Conservation (phyloP, 2,797 vertebrate genomes). For the Sphenodon punctatus region DNA sequence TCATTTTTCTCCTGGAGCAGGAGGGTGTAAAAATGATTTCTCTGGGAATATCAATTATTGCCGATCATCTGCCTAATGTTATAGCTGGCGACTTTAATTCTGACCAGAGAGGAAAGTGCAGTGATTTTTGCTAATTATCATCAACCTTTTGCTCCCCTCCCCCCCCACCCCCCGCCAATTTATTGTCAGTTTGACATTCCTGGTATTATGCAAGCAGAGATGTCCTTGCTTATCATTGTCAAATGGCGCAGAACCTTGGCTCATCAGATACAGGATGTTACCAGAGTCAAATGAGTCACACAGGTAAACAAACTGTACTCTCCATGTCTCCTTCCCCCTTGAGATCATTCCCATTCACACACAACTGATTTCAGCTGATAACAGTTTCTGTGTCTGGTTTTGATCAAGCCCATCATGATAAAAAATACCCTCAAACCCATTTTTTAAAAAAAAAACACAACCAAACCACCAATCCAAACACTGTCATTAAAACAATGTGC, state of each 20-base stretch:
- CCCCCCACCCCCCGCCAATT: accelerated
- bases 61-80: not conserved
- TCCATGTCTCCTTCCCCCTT: not conserved
- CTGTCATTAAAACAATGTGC: constrained; percentile 24
- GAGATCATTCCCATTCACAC: accelerated
- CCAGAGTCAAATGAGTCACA: accelerated
- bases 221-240: not conserved
- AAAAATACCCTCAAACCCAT: not conserved
- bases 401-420: not conserved
- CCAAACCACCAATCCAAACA: not conserved
- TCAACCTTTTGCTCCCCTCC: not conserved
- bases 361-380: not conserved
- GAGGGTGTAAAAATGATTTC: accelerated
- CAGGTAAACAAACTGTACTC: not conserved
- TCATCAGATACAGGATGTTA: accelerated
- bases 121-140: not conserved
- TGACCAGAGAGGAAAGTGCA: not conserved
- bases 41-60: not conserved
- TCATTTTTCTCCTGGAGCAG: not conserved
- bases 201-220: not conserved
- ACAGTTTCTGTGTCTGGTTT: not conserved
- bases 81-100: not conserved
- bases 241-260: not conserved
- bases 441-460: constrained; percentile 3
- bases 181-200: not conserved